These are phyloP conservation scores for Biston betularia DNA, from an alignment of 2,888 invertebrate genomes.

Conservation along the genomic window DNA sequence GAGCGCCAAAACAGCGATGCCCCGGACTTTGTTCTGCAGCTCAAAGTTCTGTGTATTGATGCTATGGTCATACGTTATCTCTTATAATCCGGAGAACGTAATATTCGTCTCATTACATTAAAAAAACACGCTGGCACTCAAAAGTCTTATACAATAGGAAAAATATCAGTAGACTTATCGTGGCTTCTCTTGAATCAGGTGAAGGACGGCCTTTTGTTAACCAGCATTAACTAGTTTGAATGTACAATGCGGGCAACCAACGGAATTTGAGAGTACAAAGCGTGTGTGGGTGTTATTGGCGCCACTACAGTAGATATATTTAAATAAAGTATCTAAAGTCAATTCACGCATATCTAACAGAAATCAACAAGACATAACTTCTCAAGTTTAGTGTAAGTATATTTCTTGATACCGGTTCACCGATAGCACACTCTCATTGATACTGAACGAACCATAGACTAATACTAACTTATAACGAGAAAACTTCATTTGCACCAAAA, in stretches of 20 bases:
- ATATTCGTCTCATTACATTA: no score
- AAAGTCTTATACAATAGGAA: no score
- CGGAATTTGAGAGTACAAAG: constrained; percentile 30
- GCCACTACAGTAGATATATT: constrained; percentile 22
- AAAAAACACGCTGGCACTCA: no score
- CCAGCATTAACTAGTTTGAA: constrained; percentile 1
- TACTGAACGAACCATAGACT: no score
- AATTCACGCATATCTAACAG: constrained; percentile 6
- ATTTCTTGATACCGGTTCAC: neutral
- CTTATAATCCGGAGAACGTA: no score
- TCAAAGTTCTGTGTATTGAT: no score
- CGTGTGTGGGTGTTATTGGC: constrained; percentile 41
- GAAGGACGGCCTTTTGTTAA: neutral
- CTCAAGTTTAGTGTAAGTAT: neutral
- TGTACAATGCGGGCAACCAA: constrained; percentile 26
- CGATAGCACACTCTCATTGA: neutral
- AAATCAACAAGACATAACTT: neutral
- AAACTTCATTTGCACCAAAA: no score
- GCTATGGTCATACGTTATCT: no score
- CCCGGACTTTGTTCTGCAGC: no score
- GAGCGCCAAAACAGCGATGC: no score
- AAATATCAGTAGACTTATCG: no score
- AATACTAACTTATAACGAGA: no score
- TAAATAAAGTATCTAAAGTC: constrained; percentile 8
- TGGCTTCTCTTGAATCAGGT: neutral